phyloP scores from a whole-genome alignment of 2,113 vertebrate genomes.

The Bucco capensis region DNA sequence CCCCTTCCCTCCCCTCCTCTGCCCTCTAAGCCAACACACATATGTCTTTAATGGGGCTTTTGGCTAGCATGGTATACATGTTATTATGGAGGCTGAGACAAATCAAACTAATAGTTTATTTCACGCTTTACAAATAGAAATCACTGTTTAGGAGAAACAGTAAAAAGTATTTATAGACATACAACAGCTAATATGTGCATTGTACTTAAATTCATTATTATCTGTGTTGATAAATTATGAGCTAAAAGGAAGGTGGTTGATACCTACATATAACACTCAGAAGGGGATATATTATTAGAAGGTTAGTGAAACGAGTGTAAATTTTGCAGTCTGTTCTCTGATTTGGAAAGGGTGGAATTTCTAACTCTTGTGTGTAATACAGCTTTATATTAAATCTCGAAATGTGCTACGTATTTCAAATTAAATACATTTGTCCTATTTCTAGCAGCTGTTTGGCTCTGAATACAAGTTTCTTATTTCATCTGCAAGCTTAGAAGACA shows the following conservation, averaged over 20 bases:
- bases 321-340: not conserved
- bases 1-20: not conserved
- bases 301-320: not conserved
- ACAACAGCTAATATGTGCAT: constrained; percentile 1
- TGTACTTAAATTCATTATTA: not conserved
- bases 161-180: constrained; percentile 42
- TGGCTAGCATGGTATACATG: constrained; percentile 50
- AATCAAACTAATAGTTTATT: constrained; percentile 63
- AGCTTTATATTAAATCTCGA: not conserved
- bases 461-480: not conserved
- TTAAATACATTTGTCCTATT: not conserved
- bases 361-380: not conserved
- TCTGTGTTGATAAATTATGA: not conserved
- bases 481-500: not conserved
- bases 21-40: constrained; percentile 46
- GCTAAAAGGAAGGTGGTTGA: not conserved
- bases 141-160: not conserved
- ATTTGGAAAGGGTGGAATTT: not conserved
- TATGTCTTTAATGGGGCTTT: constrained; percentile 67
- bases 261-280: not conserved
- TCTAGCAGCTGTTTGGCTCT: not conserved
- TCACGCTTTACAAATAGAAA: constrained; percentile 53
- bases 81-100: constrained; percentile 28
- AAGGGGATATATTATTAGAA: not conserved
- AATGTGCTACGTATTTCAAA: not conserved